Evolutionary conservation across 2,113 vertebrate species (phyloP).

Genomic region (Chaetodon trifascialis): DNA sequence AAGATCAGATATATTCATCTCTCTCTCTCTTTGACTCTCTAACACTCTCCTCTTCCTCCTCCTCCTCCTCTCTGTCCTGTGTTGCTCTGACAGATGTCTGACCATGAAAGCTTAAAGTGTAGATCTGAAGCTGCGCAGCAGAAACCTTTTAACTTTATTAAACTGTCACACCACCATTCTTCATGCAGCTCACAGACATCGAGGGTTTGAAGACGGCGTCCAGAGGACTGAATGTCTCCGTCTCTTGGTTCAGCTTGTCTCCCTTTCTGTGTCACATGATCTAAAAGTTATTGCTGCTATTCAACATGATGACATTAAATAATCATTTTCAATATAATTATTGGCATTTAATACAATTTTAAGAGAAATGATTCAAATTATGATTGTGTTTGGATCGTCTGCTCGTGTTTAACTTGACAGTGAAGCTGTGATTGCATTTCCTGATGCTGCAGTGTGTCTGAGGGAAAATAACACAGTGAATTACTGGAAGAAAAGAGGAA

Average conservation of each 20-base stretch:
- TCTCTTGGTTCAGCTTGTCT: constrained; percentile 12
- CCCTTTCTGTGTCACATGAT: constrained; percentile 1
- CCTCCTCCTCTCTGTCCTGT: constrained; percentile 5
- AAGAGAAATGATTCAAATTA: no score
- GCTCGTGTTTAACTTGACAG: no score
- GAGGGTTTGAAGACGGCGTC: constrained; percentile 41
- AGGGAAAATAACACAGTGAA: neutral
- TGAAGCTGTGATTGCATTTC: no score
- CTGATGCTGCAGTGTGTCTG: neutral
- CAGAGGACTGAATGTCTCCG: constrained; percentile 2
- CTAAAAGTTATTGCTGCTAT: constrained; percentile 16
- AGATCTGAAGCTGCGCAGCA: constrained; percentile 56
- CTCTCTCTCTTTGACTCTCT: neutral
- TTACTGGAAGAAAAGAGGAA: constrained; percentile 1
- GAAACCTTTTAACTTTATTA: constrained; percentile 76
- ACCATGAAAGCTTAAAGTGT: constrained; percentile 38
- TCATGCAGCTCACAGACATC: constrained; percentile 42
- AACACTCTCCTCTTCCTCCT: constrained; percentile 1
- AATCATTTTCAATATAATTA: constrained; percentile 6
- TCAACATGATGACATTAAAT: constrained; percentile 10
- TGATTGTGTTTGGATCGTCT: no score
- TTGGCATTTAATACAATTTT: constrained; percentile 1
- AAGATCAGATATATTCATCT: neutral
- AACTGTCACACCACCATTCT: constrained; percentile 65
- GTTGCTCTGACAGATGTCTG: constrained; percentile 52